These are phyloP conservation scores for Eudyptes chrysolophus DNA, from an alignment of 2,113 vertebrate species.

Conservation along the genomic window DNA sequence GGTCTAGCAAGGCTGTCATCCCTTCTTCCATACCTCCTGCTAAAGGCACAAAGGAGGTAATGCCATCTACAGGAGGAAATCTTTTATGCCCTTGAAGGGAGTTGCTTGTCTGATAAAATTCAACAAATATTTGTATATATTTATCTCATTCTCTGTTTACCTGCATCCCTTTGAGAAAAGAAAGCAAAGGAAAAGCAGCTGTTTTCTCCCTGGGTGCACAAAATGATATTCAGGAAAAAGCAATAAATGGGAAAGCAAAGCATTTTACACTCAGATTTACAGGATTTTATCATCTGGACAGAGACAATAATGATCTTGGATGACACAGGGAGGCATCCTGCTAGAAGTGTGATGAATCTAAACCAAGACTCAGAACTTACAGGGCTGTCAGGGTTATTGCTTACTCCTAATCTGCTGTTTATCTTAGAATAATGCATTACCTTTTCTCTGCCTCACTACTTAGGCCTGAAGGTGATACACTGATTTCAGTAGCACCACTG, in stretches of 20 bases:
- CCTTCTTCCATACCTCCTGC: background rate
- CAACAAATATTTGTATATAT: background rate
- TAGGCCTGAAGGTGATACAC: background rate
- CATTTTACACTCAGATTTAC: background rate
- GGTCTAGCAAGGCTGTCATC: too few relatives aligned
- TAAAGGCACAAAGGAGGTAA: background rate
- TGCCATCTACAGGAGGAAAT: background rate
- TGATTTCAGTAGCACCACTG: background rate
- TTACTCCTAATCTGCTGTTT: background rate
- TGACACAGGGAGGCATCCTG: background rate
- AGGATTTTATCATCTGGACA: background rate
- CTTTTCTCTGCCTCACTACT: background rate
- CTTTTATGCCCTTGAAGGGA: background rate
- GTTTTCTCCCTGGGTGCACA: background rate
- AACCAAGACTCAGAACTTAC: background rate
- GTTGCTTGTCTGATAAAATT: background rate
- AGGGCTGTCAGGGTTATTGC: background rate
- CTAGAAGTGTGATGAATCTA: background rate
- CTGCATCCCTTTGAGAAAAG: background rate
- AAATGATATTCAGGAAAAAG: background rate
- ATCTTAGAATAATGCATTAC: background rate
- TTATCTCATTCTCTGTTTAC: background rate
- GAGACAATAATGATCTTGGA: background rate
- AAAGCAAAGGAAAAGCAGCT: background rate
- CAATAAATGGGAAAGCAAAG: background rate